These are phyloP conservation scores for Phymorhynchus buccinoides DNA, from an alignment of 1,140 invertebrate genomes.

Conservation along the genomic window DNA sequence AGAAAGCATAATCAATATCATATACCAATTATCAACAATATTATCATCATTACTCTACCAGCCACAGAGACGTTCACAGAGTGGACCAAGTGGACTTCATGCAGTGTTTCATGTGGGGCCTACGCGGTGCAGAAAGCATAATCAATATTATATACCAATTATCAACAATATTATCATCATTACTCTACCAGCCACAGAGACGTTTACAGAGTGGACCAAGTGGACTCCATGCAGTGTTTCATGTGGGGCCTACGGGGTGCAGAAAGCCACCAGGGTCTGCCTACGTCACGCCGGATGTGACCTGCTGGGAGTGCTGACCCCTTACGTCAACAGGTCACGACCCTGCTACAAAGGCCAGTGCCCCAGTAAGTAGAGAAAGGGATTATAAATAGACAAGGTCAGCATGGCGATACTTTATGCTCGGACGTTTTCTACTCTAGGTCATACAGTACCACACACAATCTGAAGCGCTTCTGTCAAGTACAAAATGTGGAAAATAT, in stretches of 20 bases:
- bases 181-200: conserved; percentile 23
- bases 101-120: conserved; percentile 45
- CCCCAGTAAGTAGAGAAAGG: conserved; percentile 26
- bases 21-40: no score
- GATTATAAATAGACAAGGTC: no score
- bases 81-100: conserved; percentile 46
- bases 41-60: no score
- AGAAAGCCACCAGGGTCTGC: conserved; percentile 27
- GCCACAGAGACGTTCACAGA: conserved; percentile 38
- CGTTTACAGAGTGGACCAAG: conserved; percentile 48
- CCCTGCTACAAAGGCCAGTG: conserved; percentile 38
- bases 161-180: no score
- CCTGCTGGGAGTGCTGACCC: neutral
- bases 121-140: conserved; percentile 37
- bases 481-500: no score
- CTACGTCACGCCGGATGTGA: conserved; percentile 22
- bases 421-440: no score
- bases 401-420: no score
- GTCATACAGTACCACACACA: no score
- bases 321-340: conserved; percentile 6
- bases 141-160: no score
- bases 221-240: conserved; percentile 47
- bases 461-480: no score
- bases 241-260: conserved; percentile 43
- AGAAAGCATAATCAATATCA: no score